Percentiles rank a stretch among this genome's conserved stretches.
These are phyloP conservation scores for Plebejus melissa DNA, from an alignment of 2,888 invertebrate genomes.

Conservation along the genomic window DNA sequence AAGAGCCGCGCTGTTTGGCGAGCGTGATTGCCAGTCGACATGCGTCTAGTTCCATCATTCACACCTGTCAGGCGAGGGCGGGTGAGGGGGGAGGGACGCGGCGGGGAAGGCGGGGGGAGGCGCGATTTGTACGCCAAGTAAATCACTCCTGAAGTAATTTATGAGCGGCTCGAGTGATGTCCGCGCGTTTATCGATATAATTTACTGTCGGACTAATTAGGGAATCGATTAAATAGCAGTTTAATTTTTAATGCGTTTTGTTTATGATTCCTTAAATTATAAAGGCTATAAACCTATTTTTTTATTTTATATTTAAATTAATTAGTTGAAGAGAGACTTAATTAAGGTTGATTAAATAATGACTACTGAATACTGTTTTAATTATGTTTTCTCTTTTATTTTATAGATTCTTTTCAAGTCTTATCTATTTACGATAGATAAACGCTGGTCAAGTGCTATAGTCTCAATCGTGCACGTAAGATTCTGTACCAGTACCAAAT, in stretches of 20 bases:
- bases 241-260: not conserved
- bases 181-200: conserved; percentile 30
- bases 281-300: conserved; percentile 5
- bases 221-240: not conserved
- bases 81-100: conserved; percentile 56
- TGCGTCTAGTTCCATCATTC: conserved; percentile 56
- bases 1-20: conserved; percentile 47
- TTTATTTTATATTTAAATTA: not conserved
- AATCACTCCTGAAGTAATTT: conserved; percentile 76
- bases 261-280: not conserved
- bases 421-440: not conserved
- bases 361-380: not conserved
- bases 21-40: conserved; percentile 60
- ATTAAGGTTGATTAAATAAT: not conserved
- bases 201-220: conserved; percentile 15
- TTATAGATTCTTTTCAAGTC: not conserved
- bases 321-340: not conserved
- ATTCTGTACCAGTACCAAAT: too few species aligned
- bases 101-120: conserved; percentile 52
- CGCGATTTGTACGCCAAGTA: conserved; percentile 69
- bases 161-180: conserved; percentile 61
- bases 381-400: not conserved
- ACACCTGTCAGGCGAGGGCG: conserved; percentile 62
- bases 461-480: too few species aligned
- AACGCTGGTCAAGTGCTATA: too few species aligned